Evolutionary conservation across 2,888 invertebrate species (phyloP), one percentile per base, ranked within the genome.

Genomic region (Automeris io): DNA sequence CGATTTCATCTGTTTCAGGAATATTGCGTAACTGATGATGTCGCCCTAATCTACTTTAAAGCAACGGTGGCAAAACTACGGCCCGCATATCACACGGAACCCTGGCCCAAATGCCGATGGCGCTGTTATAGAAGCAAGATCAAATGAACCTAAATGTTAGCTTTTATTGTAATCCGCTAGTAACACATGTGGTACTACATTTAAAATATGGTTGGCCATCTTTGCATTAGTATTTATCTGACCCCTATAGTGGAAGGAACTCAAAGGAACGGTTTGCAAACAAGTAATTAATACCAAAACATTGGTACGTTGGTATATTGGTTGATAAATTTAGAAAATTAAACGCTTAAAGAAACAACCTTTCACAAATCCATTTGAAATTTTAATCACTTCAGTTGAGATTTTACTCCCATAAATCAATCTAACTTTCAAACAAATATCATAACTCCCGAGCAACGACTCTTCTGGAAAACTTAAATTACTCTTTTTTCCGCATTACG

Each of bases 401-500:
- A 61, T 58, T 61, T 63, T 70, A 64, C 68, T 74, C 72, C 61
- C 71, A 76, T 78, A 76, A 85, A 86, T 85, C 83, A 86, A 86
- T 85, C 85, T 78, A 83, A 85, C 65, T 85, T 83, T 75, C 56
- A 61, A 85, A 85, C 82, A 77, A 82, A 79, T 74, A 82, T 82
- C 81, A 83, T 83, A 86, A 83, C 75, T 83, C 73, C 68, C 54
- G 65, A 70, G 71, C 73, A 79, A 80, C 76, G 82, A 75, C 73
- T 78, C 71, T 71, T 68, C 66, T 67, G 64, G 63, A 73, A 80
- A 85, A 83, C 81, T 85, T 86, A 85, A 86, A 86, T 85, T 81
- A 82, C 83, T 74, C 79, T 82, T 83, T 78, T 83, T 83, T 82
- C 79, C 81, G 82, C 75, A 72, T 80, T 73, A 73, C 72, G 76